phyloP scores from a whole-genome alignment of 2,888 invertebrate genomes.

The Hetaerina titia region DNA sequence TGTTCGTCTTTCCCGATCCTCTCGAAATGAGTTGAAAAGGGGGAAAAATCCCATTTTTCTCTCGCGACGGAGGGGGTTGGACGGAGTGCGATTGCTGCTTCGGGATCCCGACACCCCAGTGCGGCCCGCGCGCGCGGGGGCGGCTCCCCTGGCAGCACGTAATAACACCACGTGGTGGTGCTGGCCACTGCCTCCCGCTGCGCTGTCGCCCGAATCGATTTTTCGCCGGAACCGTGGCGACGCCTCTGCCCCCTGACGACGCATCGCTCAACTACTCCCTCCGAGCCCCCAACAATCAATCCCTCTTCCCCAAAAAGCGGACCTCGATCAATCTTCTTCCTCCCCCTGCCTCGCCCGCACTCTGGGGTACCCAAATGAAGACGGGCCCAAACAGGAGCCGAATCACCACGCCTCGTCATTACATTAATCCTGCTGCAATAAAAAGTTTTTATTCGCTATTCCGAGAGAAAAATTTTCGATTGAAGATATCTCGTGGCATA shows the following conservation, averaged over 20 bases:
- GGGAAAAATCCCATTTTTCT: no score
- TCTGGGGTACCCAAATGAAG: not conserved
- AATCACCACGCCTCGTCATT: not conserved
- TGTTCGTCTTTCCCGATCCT: not conserved
- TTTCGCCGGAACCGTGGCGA: slow-evolving; percentile 9
- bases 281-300: slow-evolving; percentile 31
- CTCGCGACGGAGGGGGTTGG: not conserved
- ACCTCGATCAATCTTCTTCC: slow-evolving; percentile 40
- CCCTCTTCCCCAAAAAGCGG: not conserved
- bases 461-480: no score
- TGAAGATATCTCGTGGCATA: no score
- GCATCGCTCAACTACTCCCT: slow-evolving; percentile 45
- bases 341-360: not conserved
- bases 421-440: not conserved
- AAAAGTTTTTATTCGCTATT: not conserved
- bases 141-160: not conserved
- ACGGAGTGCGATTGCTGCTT: not conserved
- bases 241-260: slow-evolving; percentile 9
- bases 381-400: not conserved
- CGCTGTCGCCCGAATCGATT: slow-evolving; percentile 32
- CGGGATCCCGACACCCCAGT: not conserved
- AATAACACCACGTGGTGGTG: slow-evolving; percentile 18
- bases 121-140: not conserved
- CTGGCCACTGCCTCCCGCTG: not conserved
- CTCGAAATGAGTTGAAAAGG: no score